Evolutionary conservation across 2,888 invertebrate species (phyloP).

Genomic region (Metallyticus violacea): DNA sequence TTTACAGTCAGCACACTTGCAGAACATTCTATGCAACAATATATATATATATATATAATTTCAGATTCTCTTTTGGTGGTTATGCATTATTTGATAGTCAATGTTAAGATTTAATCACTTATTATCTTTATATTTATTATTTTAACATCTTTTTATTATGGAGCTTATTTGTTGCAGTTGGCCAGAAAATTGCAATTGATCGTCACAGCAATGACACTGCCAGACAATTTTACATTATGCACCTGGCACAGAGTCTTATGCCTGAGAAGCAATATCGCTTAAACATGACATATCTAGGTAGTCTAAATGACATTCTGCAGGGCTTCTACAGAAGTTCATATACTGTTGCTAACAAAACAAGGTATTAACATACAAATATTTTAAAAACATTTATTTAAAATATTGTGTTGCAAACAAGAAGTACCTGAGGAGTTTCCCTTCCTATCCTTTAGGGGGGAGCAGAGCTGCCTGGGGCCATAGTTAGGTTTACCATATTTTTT

Average conservation of each 20-base stretch:
- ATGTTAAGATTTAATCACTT: too few species aligned
- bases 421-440: not conserved
- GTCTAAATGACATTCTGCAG: conserved; percentile 69
- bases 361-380: conserved; percentile 49
- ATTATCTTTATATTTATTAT: too few species aligned
- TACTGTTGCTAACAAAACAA: conserved; percentile 62
- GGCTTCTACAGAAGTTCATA: conserved; percentile 85
- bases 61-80: too few species aligned
- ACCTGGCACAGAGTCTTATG: conserved; percentile 56
- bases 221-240: conserved; percentile 68
- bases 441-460: too few species aligned
- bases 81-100: too few species aligned
- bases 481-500: too few species aligned
- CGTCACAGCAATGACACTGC: conserved; percentile 53
- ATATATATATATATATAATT: too few species aligned
- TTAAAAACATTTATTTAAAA: not conserved
- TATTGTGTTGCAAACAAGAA: not conserved
- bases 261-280: conserved; percentile 63
- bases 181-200: conserved; percentile 33
- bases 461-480: too few species aligned
- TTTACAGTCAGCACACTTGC: too few species aligned
- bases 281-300: conserved; percentile 67
- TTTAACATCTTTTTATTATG: too few species aligned
- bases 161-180: not conserved
- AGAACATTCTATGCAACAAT: too few species aligned